A percentile compares a stretch with the other conserved stretches of the same genome.
These are phyloP conservation scores for Platanista minor DNA, from an alignment of 2,113 vertebrate species.

Conservation along the genomic window DNA sequence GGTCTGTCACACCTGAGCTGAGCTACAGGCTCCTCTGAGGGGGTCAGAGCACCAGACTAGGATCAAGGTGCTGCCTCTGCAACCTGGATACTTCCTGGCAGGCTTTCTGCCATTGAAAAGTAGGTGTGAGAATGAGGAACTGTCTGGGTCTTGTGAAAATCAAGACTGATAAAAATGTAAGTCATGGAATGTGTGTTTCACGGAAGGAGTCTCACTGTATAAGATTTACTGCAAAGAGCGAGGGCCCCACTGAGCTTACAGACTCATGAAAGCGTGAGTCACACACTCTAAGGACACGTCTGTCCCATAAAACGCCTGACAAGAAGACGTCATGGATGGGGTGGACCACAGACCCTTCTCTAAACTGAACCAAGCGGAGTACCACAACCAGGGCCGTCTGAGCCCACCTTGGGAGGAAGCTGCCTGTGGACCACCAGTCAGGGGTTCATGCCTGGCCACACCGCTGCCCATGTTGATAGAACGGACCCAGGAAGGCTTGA, in stretches of 20 bases:
- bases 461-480: accelerated
- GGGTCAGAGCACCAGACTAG: too few species aligned
- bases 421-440: neutral
- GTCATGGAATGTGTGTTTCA: neutral
- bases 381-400: neutral
- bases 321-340: neutral
- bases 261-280: accelerated
- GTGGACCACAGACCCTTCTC: neutral
- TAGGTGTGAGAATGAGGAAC: neutral
- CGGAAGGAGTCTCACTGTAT: neutral
- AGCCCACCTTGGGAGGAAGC: neutral
- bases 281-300: neutral
- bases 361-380: neutral
- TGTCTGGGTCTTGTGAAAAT: neutral
- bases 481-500: neutral
- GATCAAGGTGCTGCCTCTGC: neutral
- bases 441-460: neutral
- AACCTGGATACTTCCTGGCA: neutral
- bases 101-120: neutral
- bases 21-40: neutral
- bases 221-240: neutral
- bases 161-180: neutral
- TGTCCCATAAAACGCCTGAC: neutral
- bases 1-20: accelerated
- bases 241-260: neutral